Percentiles rank a stretch among this genome's conserved stretches.
These are phyloP conservation scores for Selene dorsalis DNA, from an alignment of 2,797 vertebrate species.

Conservation along the genomic window DNA sequence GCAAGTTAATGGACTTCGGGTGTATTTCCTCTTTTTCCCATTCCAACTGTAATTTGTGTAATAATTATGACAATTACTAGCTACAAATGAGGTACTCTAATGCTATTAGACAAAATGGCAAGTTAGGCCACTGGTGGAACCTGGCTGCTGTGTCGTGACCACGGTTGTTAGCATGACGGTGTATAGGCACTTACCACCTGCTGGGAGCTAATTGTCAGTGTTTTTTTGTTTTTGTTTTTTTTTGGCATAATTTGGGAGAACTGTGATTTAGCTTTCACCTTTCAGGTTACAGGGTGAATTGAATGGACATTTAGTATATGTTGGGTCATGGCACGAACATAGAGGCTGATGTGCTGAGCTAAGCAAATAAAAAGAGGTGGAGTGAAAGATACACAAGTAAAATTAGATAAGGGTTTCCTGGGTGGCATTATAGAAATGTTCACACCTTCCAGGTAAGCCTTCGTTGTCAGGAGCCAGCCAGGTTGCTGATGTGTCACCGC, in stretches of 20 bases:
- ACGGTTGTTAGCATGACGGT: slow-evolving; percentile 64
- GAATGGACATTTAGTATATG: slow-evolving; percentile 51
- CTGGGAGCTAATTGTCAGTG: slow-evolving; percentile 72
- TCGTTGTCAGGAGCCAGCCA: slow-evolving; percentile 11
- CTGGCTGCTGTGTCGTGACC: slow-evolving; percentile 70
- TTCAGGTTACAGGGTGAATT: slow-evolving; percentile 40
- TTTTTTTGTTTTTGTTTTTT: slow-evolving; percentile 6
- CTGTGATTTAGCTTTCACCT: slow-evolving; percentile 65
- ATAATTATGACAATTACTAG: slow-evolving; percentile 88
- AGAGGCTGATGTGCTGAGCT: background rate
- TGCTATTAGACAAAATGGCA: slow-evolving; percentile 83
- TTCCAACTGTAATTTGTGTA: slow-evolving; percentile 80
- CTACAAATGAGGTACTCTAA: slow-evolving; percentile 84
- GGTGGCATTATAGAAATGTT: slow-evolving; percentile 11
- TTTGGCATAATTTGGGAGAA: slow-evolving; percentile 71
- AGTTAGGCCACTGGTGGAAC: slow-evolving; percentile 70
- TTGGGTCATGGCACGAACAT: slow-evolving; percentile 19
- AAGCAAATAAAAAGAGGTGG: slow-evolving; percentile 7
- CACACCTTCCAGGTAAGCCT: slow-evolving; percentile 15
- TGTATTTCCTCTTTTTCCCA: slow-evolving; percentile 73
- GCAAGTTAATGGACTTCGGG: slow-evolving; percentile 86
- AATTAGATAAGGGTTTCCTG: background rate
- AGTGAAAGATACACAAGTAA: background rate
- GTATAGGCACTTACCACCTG: slow-evolving; percentile 69
- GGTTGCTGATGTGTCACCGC: slow-evolving; percentile 20